Base-by-base conservation (phyloP, 2,888 invertebrate genomes). In the Platerodrilus igneus region DNA sequence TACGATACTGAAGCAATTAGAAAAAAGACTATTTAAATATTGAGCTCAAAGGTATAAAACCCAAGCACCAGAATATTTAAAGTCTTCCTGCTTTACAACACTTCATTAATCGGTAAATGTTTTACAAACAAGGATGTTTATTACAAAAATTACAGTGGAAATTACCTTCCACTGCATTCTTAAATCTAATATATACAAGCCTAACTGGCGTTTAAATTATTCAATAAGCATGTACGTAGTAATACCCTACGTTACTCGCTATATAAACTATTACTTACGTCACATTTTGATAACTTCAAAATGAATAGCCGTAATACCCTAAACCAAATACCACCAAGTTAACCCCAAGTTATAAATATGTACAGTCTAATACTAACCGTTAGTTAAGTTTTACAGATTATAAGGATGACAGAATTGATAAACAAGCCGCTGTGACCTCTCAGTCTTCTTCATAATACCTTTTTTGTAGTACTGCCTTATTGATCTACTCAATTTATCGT, bases 381-480 rank as follows among this genome's bases (percentile, higher is more conserved):
- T 23, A 18, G 14, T 22, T 8, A 35, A 13, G 27, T 15, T 63
- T 77, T 81, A 91, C 66, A 90, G 78, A 64, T 82, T 83, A 71
- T 95, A 95, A 10, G 93, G 92, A 67, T 90, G 88, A 68, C 95
- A 96, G 73, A 99, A 99, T 72, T 97, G 97, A 72, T 99, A 99
- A 47, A 99, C 97, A 58, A 99, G 80, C 65, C 99, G 79, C 72
- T 99, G 97, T 55, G 95, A 94, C 50, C 96, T 78, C 66, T 95
- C 95, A 1, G 97, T 97, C 70, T 99, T 99, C 78, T 95, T 95
- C 91, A 96, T 94, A 68, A 97, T 96, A 38, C 95, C 95, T 71
- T 97, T 99, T 72, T 97, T 96, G 78, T 99, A 99, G 73, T 96
- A 96, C 68, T 99, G 97, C 33, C 99, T 75, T 63, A 99, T 94